Percentiles rank a stretch among this genome's conserved stretches.
phyloP scores from a whole-genome alignment of 2,888 invertebrate species.

The Tupiocoris notatus region DNA sequence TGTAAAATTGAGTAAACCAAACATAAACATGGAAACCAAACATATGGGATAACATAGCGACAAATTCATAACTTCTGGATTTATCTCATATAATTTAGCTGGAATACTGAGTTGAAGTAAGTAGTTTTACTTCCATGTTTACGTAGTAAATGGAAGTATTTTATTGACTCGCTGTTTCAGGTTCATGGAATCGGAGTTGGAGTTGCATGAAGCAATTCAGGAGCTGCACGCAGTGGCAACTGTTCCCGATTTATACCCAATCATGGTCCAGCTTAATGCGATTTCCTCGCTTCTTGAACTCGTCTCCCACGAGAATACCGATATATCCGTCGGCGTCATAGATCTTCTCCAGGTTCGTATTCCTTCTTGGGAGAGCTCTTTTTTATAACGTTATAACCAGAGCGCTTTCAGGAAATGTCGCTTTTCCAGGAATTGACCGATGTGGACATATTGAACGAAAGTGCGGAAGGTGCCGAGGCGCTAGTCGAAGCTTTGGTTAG shows the following conservation, averaged over 20 bases:
- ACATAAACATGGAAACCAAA: no score
- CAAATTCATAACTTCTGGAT: no score
- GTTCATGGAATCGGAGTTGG: conserved; percentile 96
- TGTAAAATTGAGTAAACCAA: no score
- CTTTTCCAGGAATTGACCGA: conserved; percentile 80
- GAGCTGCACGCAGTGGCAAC: conserved; percentile 93
- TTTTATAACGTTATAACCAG: no score
- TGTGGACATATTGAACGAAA: conserved; percentile 92
- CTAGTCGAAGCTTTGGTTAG: conserved; percentile 84
- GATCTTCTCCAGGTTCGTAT: conserved; percentile 69
- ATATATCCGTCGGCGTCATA: conserved; percentile 79
- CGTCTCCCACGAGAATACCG: conserved; percentile 93
- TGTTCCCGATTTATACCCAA: conserved; percentile 89
- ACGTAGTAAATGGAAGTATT: no score
- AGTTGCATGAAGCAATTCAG: conserved; percentile 81
- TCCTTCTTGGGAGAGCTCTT: no score
- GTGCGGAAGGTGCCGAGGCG: conserved; percentile 84
- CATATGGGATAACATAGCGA: no score
- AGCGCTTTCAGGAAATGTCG: background rate
- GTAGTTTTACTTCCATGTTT: no score
- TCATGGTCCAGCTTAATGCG: conserved; percentile 84
- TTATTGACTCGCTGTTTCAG: conserved; percentile 54
- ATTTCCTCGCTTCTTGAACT: conserved; percentile 89
- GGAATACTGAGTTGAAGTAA: no score
- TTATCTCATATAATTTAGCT: no score